Evolutionary conservation across 2,797 vertebrate genomes (phyloP), one percentile per base, ranked within the genome.

Genomic region (Oceanodroma leucorhoa): DNA sequence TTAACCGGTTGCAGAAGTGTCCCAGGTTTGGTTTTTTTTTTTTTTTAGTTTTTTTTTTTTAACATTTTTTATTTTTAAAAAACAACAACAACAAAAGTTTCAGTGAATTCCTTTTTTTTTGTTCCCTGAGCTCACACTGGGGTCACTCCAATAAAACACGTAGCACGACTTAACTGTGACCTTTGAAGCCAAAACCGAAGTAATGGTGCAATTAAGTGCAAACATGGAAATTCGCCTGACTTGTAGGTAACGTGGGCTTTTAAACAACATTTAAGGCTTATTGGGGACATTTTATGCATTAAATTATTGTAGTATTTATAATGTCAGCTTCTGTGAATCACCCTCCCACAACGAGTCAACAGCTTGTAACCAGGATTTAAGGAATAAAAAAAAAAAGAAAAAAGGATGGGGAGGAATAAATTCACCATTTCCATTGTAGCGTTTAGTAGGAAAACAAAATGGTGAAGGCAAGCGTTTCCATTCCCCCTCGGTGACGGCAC

Each of bases 61-160:
- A 54, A 45, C 46, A 18, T 97, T 96, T 97, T 72, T 94, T 94
- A 80, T 94, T 96, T 95, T 95, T 96, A 92, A 97, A 97, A 97
- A 96, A 97, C 93, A 97, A 96, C 93, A 96, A 92, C 81, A 95
- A 96, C 82, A 97, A 96, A 81, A 89, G 93, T 96, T 97, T 97
- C 95, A 96, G 95, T 97, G 94, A 97, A 97, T 97, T 97, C 95
- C 64, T 93, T 95, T 96, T 95, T 97, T 94, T 95, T 95, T 96
- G 93, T 98, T 98, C 98, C 98, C 98, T 98, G 98, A 98, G 98
- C 98, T 98, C 98, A 98, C 98, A 97, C 98, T 98, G 98, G 98
- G 97, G 98, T 98, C 97, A 98, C 98, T 97, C 97, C 96, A 96
- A 97, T 96, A 93, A 96, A 97, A 97, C 96, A 96, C 69, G 87